Evolutionary conservation across 2,113 vertebrate species (phyloP).

Genomic region (Ursus arctos): DNA sequence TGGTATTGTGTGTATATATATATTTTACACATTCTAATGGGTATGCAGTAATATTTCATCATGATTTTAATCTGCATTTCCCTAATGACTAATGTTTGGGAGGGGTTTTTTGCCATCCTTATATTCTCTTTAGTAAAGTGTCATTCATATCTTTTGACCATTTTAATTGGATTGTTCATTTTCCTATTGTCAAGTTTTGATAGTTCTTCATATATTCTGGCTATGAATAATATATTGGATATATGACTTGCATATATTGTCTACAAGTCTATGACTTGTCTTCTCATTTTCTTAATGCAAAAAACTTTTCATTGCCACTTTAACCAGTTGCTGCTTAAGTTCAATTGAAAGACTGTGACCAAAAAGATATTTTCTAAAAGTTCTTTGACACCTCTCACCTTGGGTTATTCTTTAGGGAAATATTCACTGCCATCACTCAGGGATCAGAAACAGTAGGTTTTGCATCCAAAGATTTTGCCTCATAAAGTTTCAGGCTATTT

Average conservation of each 20-base stretch:
- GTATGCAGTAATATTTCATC: background rate
- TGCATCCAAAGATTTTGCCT: background rate
- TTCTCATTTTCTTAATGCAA: conserved; percentile 39
- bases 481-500: background rate
- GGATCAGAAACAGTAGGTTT: background rate
- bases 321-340: background rate
- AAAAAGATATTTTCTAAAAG: background rate
- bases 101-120: background rate
- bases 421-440: background rate
- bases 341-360: background rate
- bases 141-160: background rate
- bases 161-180: background rate
- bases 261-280: background rate
- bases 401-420: background rate
- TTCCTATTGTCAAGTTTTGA: background rate
- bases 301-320: background rate
- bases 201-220: background rate
- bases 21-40: background rate
- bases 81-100: background rate
- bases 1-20: background rate
- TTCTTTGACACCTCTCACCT: background rate
- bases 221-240: background rate
- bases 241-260: background rate
- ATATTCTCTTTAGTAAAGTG: background rate
- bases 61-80: background rate